Conservation (phyloP, 2,888 invertebrate genomes). For the Lacanobia oleracea region DNA sequence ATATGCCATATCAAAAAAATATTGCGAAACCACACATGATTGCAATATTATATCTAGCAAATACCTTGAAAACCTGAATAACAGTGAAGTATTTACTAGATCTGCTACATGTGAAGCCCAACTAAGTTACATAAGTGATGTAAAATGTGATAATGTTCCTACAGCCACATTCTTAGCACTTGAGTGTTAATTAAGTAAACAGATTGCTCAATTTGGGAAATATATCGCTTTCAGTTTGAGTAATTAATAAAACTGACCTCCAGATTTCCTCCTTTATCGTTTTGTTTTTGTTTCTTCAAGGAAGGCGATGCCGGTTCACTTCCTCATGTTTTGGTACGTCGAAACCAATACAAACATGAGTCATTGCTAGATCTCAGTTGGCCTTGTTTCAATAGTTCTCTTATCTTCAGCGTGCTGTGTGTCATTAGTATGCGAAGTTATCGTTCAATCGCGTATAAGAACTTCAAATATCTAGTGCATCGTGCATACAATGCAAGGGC, state of each 20-base stretch:
- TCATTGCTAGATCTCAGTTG: constrained; percentile 56
- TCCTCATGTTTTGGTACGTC: constrained; percentile 63
- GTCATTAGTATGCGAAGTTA: constrained; percentile 50
- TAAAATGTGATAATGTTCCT: constrained; percentile 50
- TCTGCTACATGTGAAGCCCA: constrained; percentile 8
- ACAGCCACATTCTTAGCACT: constrained; percentile 40
- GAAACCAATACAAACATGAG: constrained; percentile 59
- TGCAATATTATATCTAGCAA: constrained; percentile 32
- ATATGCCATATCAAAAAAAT: constrained; percentile 28
- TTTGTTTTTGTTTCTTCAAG: constrained; percentile 59
- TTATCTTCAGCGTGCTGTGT: constrained; percentile 66
- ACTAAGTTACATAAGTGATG: constrained; percentile 47
- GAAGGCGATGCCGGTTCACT: constrained; percentile 54
- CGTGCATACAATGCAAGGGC: constrained; percentile 7
- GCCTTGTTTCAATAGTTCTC: constrained; percentile 49
- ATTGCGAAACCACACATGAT: constrained; percentile 38
- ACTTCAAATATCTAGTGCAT: constrained; percentile 4
- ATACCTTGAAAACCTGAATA: constrained; percentile 40
- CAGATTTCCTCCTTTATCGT: constrained; percentile 52
- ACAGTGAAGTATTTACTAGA: constrained; percentile 23
- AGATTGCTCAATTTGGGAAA: constrained; percentile 58
- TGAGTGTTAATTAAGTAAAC: constrained; percentile 53
- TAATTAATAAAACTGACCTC: constrained; percentile 60
- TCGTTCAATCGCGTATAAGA: constrained; percentile 22
- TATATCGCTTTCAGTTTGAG: constrained; percentile 54